These are phyloP conservation scores for Xenentodon cancila DNA, from an alignment of 2,797 vertebrate genomes.

Conservation along the genomic window DNA sequence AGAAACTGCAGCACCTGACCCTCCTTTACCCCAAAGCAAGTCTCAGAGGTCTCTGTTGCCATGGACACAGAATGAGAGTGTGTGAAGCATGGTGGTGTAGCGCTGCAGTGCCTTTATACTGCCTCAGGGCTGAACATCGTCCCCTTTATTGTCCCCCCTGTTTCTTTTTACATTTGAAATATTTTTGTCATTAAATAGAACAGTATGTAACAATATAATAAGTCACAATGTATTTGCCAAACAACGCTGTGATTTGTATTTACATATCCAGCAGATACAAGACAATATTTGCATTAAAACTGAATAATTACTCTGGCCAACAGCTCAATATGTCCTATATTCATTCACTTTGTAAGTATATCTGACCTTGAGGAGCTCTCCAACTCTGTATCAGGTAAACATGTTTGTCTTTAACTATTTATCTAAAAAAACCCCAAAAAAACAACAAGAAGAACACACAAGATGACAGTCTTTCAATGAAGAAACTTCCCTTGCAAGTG, in stretches of 20 bases:
- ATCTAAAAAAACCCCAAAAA: too few species aligned
- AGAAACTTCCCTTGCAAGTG: too few species aligned
- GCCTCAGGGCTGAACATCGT: neutral
- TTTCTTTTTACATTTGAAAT: too few species aligned
- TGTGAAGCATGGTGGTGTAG: constrained; percentile 32
- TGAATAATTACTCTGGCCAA: neutral
- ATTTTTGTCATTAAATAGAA: too few species aligned
- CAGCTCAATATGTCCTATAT: constrained; percentile 5
- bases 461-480: too few species aligned
- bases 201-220: too few species aligned
- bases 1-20: constrained; percentile 55
- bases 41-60: constrained; percentile 67
- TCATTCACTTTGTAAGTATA: neutral
- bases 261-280: neutral
- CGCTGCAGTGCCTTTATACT: constrained; percentile 39
- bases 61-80: constrained; percentile 65
- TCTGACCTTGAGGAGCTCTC: neutral
- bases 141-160: neutral
- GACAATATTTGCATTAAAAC: constrained; percentile 5
- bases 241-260: neutral
- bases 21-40: constrained; percentile 39
- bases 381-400: neutral
- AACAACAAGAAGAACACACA: too few species aligned
- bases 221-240: too few species aligned
- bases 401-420: too few species aligned